Percentiles rank a stretch among this genome's conserved stretches.
These are phyloP conservation scores for Podocnemis expansa DNA, from an alignment of 2,113 vertebrate species.

Conservation along the genomic window DNA sequence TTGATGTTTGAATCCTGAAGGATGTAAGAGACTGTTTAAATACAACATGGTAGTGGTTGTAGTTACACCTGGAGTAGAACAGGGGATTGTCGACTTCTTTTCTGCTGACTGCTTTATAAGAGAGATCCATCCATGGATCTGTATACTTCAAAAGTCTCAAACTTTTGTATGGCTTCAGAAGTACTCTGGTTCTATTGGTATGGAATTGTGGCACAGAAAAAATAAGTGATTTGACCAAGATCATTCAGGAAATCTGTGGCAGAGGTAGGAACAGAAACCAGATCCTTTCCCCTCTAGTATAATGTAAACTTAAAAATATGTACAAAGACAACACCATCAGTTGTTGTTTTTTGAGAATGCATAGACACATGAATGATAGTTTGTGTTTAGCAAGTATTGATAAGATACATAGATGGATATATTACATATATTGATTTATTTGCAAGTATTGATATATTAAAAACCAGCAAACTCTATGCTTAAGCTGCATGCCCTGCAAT, in stretches of 20 bases:
- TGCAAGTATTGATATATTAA: background rate
- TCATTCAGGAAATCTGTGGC: background rate
- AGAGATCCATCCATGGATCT: background rate
- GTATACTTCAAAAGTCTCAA: background rate
- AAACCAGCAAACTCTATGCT: background rate
- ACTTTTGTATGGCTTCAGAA: background rate
- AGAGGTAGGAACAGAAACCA: background rate
- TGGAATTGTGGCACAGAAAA: background rate
- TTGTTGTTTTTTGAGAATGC: background rate
- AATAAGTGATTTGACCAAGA: background rate
- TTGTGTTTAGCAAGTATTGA: background rate
- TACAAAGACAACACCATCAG: background rate
- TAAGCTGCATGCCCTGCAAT: background rate
- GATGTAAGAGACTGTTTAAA: background rate
- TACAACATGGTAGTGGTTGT: background rate
- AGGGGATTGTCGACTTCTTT: background rate
- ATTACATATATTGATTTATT: no score
- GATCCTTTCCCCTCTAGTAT: background rate
- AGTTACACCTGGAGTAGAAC: no score
- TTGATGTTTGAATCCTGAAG: background rate
- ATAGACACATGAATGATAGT: fast-evolving
- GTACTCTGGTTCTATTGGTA: background rate
- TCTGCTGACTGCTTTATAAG: background rate
- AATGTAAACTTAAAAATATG: background rate
- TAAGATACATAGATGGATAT: no score